Evolutionary conservation across 1,140 invertebrate species (phyloP).

Genomic region (Neodiprion fabricii): DNA sequence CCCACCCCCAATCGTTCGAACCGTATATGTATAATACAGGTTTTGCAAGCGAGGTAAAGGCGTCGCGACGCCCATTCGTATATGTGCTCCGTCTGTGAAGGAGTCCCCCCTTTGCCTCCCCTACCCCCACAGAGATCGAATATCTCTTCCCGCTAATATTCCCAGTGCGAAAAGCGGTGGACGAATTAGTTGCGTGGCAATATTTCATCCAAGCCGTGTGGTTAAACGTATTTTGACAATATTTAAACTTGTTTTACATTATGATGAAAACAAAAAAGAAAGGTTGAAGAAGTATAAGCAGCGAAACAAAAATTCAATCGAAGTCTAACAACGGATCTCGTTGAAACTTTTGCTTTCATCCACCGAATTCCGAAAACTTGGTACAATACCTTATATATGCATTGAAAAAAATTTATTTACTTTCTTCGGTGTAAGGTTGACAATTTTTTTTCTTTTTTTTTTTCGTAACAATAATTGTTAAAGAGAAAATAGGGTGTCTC

Average conservation of each 20-base stretch:
- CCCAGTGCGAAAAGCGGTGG: neutral
- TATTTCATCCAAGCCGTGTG: neutral
- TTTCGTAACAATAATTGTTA: neutral
- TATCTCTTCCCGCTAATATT: neutral
- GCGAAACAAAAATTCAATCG: neutral
- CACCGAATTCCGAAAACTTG: no score
- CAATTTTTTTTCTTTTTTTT: conserved; percentile 1
- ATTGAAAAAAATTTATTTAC: no score
- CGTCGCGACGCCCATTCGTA: no score
- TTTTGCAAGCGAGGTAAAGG: no score
- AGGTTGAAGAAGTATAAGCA: neutral
- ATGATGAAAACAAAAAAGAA: neutral
- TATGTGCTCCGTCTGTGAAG: no score
- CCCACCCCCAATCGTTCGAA: conserved; percentile 6
- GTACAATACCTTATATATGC: no score
- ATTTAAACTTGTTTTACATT: neutral
- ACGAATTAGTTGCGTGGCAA: no score
- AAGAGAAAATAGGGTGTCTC: neutral
- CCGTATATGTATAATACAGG: neutral
- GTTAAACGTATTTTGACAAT: neutral
- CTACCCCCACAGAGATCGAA: neutral
- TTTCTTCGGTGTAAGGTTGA: neutral
- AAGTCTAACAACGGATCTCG: neutral
- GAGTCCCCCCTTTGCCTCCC: no score
- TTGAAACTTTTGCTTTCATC: no score